Evolutionary conservation across 1,140 invertebrate species (phyloP).

Genomic region (Trichonephila clavipes): DNA sequence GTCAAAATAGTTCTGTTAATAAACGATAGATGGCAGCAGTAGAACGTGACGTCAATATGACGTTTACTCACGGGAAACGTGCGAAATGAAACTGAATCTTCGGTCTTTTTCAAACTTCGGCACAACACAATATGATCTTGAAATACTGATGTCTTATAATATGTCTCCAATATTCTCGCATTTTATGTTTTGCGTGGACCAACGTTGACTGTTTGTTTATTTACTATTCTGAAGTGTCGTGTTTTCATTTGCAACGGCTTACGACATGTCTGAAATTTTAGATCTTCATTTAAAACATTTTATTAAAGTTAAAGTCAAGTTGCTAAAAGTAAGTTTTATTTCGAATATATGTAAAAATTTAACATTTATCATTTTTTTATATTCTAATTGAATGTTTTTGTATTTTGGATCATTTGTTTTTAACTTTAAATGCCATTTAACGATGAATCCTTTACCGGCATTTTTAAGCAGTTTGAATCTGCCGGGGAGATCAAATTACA

Average conservation of each 20-base stretch:
- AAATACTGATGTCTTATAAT: slow-evolving; percentile 55
- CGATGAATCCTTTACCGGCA: too few species aligned
- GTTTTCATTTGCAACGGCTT: background rate
- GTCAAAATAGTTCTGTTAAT: background rate
- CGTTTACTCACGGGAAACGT: background rate
- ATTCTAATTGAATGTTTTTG: background rate
- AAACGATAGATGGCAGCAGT: slow-evolving; percentile 32
- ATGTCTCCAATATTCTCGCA: slow-evolving; percentile 43
- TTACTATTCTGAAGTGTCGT: background rate
- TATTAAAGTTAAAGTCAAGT: slow-evolving; percentile 47
- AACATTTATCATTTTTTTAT: too few species aligned
- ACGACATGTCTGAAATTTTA: slow-evolving; percentile 62
- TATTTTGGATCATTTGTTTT: background rate
- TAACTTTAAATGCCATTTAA: too few species aligned
- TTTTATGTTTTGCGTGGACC: slow-evolving; percentile 52
- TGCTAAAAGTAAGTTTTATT: slow-evolving; percentile 19
- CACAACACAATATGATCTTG: slow-evolving; percentile 60
- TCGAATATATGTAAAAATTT: background rate
- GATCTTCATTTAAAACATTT: slow-evolving; percentile 46
- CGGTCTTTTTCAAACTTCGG: slow-evolving; percentile 14
- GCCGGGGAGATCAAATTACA: too few species aligned
- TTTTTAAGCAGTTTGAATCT: too few species aligned
- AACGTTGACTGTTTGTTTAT: slow-evolving; percentile 40
- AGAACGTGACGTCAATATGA: background rate
- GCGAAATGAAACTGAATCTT: background rate